Base-by-base conservation (phyloP, 2,797 vertebrate genomes). In the Coregonus ussuriensis region DNA sequence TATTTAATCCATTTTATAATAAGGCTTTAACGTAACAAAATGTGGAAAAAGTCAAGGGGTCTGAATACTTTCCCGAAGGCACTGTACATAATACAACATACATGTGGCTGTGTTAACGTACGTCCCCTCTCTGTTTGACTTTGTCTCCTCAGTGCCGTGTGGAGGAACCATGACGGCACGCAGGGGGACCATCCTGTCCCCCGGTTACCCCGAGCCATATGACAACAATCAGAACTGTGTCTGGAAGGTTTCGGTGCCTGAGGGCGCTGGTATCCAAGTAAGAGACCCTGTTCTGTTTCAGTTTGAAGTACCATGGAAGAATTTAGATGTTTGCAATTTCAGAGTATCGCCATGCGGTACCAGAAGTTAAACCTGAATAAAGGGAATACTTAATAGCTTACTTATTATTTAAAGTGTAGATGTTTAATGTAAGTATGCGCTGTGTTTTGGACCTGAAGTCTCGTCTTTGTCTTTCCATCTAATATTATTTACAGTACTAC, bases 161-260 rank as follows among this genome's bases (percentile, higher is more conserved):
- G 97, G 98, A 85, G 98, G 97, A 78, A 92, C 96, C 89, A 94
- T 98, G 91, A 97, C 95, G 74, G 96, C 95, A 66, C 97, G 96
- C 82, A 95, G 93, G 91, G 98, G 98, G 84, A 99, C 97, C 51
- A 95, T 99, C 91, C 94, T 99, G 84, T 99, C 98, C 86, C 97
- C 98, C 51, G 97, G 97, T 89, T 99, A 99, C 85, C 98, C 97
- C 37, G 98, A 99, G 77, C 95, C 96, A 29, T 99, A 99, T 82
- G 95, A 98, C 94, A 99, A 99, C 94, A 99, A 99, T 91, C 95
- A 99, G 91, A 99, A 99, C 89, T 99, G 98, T 82, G 94, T 99
- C 73, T 99, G 98, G 98, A 99, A 98, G 93, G 96, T 99, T 84
- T 97, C 97, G 21, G 98, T 99, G 88, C 98, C 98, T 16, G 98